Percentiles rank a stretch among this genome's conserved stretches.
These are phyloP conservation scores for Ellobium chinense DNA, from an alignment of 2,888 invertebrate genomes.

Conservation along the genomic window DNA sequence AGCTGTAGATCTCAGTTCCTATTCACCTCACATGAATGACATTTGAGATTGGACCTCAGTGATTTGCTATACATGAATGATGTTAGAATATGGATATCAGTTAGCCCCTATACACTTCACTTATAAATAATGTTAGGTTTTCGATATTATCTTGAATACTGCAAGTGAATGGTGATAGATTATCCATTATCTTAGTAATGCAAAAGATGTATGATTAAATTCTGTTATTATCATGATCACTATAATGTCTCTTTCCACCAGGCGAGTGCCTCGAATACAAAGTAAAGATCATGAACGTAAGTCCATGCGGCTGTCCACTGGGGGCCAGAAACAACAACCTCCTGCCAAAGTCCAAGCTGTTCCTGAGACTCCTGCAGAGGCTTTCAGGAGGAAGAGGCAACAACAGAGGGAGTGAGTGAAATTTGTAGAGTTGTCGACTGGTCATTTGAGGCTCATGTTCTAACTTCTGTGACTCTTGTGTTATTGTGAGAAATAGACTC, in stretches of 20 bases:
- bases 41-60: no score
- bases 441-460: no score
- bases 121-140: no score
- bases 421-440: no score
- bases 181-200: background rate
- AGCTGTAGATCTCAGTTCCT: no score
- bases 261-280: constrained; percentile 71
- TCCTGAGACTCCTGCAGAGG: constrained; percentile 51
- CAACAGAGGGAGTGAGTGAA: constrained; percentile 62
- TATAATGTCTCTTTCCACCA: constrained; percentile 33
- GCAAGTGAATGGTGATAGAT: background rate
- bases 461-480: no score
- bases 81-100: no score
- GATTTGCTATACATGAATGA: no score
- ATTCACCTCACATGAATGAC: no score
- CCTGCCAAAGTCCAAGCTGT: constrained; percentile 27
- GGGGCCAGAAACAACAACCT: constrained; percentile 46
- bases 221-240: background rate
- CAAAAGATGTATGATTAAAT: background rate
- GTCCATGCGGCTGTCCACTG: constrained; percentile 65
- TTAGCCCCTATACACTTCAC: no score
- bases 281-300: constrained; percentile 70
- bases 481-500: no score
- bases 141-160: no score
- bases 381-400: constrained; percentile 57